Percentiles rank a stretch among this genome's conserved stretches.
Evolutionary conservation across 2,888 invertebrate species (phyloP).

Genomic region (Amaurobius ferox): DNA sequence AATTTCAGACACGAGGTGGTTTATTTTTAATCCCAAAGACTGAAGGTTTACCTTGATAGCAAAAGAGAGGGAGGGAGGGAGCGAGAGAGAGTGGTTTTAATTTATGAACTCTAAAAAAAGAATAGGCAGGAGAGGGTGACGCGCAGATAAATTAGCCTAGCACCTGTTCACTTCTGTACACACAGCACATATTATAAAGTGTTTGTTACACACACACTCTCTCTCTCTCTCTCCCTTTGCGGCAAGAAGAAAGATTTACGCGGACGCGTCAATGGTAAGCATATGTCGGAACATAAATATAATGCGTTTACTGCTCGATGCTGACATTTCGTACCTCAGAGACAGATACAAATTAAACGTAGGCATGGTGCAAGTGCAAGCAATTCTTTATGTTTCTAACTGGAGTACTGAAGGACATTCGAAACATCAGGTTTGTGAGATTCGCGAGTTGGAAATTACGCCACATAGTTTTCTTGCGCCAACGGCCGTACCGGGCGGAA

Average conservation of each 20-base stretch:
- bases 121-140: neutral
- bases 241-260: conserved; percentile 24
- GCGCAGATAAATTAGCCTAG: conserved; percentile 30
- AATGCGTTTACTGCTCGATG: conserved; percentile 6
- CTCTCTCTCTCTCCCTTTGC: too few relatives aligned
- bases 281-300: conserved; percentile 44
- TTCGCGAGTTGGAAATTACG: neutral
- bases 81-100: conserved; percentile 19
- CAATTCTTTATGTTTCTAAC: conserved; percentile 3
- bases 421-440: neutral
- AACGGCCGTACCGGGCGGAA: too few relatives aligned
- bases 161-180: conserved; percentile 48
- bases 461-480: too few relatives aligned
- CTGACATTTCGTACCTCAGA: conserved; percentile 9
- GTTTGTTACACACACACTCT: neutral
- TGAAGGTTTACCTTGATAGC: neutral
- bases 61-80: too few relatives aligned
- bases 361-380: neutral
- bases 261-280: conserved; percentile 17
- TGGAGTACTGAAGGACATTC: neutral
- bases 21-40: conserved; percentile 34
- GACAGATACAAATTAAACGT: conserved; percentile 27
- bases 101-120: conserved; percentile 28
- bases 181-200: neutral
- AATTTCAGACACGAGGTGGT: neutral